A percentile compares a stretch with the other conserved stretches of the same genome.
Conservation (phyloP, 2,888 invertebrate species). For the Dinocampus coccinellae region DNA sequence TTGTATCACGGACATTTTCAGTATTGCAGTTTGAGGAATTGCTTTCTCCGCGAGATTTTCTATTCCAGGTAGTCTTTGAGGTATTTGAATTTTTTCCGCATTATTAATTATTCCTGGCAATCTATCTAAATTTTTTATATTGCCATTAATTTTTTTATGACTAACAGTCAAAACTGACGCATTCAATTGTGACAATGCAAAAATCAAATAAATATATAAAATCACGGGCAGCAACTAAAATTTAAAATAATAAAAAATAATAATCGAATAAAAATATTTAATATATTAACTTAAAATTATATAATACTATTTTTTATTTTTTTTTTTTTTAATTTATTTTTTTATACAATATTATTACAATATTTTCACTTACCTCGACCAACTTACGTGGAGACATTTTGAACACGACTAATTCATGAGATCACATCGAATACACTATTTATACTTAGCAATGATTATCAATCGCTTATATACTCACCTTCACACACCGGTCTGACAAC, state of each 20-base stretch:
- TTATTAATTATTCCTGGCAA: conserved; percentile 56
- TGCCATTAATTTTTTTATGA: not conserved
- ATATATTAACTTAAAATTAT: too few relatives aligned
- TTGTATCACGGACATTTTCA: not conserved
- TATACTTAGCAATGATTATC: not conserved
- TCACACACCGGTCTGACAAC: conserved; percentile 54
- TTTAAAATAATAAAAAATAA: not conserved
- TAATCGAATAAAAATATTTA: too few relatives aligned
- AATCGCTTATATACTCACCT: not conserved
- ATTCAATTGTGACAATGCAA: not conserved
- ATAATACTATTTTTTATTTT: too few relatives aligned
- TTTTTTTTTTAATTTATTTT: too few relatives aligned
- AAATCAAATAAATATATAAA: not conserved
- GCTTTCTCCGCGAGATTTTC: conserved; percentile 56
- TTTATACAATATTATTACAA: not conserved
- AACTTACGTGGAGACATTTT: not conserved
- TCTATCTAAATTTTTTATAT: not conserved
- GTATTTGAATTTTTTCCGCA: conserved; percentile 48
- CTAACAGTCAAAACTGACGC: not conserved
- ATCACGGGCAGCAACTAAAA: not conserved
- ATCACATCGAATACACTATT: not conserved
- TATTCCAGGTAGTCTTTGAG: conserved; percentile 45
- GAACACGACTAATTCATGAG: not conserved
- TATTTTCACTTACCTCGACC: not conserved
- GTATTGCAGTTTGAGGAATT: conserved; percentile 48